Percentiles rank a stretch among this genome's conserved stretches.
phyloP scores from a whole-genome alignment of 2,797 vertebrate species.

The Eupleurogrammus muticus region DNA sequence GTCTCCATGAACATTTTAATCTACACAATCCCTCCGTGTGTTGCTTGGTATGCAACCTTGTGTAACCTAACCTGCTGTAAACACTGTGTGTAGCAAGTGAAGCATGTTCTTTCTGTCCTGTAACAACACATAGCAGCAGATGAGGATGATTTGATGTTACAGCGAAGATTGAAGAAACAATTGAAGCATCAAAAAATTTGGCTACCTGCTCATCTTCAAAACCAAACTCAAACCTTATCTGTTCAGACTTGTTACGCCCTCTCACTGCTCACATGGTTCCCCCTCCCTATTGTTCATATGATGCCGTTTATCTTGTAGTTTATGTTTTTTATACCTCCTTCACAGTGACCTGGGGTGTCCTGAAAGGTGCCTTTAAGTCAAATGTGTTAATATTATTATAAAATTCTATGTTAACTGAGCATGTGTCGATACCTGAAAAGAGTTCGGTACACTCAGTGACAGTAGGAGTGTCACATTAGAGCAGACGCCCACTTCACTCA shows the following conservation, averaged over 20 bases:
- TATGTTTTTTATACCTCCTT: too few species aligned
- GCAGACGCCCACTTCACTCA: constrained; percentile 31
- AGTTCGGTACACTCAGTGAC: constrained; percentile 12
- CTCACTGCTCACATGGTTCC: too few species aligned
- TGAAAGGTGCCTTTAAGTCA: too few species aligned
- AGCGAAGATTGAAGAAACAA: not conserved
- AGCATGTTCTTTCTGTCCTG: not conserved
- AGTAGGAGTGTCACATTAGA: constrained; percentile 58
- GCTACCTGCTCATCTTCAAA: too few species aligned
- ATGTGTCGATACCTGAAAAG: constrained; percentile 1
- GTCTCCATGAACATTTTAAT: not conserved
- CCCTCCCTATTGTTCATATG: too few species aligned
- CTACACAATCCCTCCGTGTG: not conserved
- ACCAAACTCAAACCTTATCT: too few species aligned
- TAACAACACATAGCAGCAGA: not conserved
- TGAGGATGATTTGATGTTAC: not conserved
- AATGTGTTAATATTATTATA: too few species aligned
- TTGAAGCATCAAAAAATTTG: not conserved
- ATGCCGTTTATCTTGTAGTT: too few species aligned
- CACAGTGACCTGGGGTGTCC: too few species aligned
- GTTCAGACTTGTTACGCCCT: too few species aligned
- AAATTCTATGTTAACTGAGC: not conserved
- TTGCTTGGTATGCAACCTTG: not conserved
- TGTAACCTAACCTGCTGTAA: not conserved
- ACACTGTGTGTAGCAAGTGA: not conserved